Evolutionary conservation across 2,797 vertebrate genomes (phyloP).

Genomic region (Brachyrhaphis roseni): DNA sequence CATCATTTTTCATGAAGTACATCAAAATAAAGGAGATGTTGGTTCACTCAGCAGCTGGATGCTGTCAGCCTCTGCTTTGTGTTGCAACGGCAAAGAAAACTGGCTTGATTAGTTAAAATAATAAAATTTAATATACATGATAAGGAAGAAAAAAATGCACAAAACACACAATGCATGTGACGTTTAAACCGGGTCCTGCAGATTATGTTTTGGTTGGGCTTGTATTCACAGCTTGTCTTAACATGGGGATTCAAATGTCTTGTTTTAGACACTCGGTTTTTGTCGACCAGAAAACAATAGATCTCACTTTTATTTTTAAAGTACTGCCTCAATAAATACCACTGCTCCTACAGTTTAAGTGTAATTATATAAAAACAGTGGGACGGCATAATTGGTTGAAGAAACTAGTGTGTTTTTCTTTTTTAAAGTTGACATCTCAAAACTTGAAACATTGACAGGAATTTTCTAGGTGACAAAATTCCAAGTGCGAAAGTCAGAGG

Average conservation of each 20-base stretch:
- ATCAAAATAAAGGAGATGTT: slow-evolving; percentile 14
- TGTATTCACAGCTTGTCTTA: not conserved
- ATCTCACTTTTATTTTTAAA: not conserved
- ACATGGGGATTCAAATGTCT: not conserved
- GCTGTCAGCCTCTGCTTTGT: slow-evolving; percentile 17
- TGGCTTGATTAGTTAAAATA: not conserved
- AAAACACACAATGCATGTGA: not conserved
- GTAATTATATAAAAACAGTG: not conserved
- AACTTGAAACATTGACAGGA: not conserved
- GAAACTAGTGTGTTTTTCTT: not conserved
- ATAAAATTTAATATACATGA: not conserved
- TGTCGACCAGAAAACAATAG: not conserved
- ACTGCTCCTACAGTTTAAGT: not conserved
- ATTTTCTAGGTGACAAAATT: not conserved
- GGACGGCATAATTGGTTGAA: not conserved
- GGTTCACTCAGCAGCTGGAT: slow-evolving; percentile 9
- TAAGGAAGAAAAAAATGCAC: not conserved
- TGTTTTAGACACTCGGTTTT: not conserved
- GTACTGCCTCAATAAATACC: not conserved
- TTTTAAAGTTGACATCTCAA: not conserved
- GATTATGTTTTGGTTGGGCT: not conserved
- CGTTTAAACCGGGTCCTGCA: not conserved
- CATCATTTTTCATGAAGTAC: slow-evolving; percentile 14
- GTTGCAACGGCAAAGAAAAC: not conserved
- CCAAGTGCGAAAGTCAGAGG: not conserved